These are phyloP conservation scores for Charina bottae DNA, from an alignment of 2,113 vertebrate genomes.

Conservation along the genomic window DNA sequence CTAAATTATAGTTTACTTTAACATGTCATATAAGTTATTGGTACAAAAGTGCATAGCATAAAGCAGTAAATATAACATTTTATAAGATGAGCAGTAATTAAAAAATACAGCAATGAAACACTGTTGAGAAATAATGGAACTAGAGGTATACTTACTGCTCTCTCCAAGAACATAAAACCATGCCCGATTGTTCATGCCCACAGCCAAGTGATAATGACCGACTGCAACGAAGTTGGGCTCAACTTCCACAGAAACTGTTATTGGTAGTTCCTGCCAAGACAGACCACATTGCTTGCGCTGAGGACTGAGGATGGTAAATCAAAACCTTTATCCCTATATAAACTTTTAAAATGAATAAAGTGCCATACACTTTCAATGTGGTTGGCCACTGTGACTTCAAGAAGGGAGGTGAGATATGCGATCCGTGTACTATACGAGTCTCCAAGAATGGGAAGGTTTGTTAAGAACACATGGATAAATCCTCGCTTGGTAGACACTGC, in stretches of 20 bases:
- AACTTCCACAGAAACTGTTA: constrained; percentile 89
- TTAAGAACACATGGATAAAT: constrained; percentile 91
- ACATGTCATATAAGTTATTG: neutral
- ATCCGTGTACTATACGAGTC: constrained; percentile 86
- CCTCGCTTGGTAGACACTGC: constrained; percentile 90
- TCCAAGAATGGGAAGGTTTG: constrained; percentile 93
- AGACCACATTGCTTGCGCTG: constrained; percentile 19
- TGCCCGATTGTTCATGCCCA: constrained; percentile 97
- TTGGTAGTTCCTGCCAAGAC: constrained; percentile 79
- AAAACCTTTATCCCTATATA: constrained; percentile 30
- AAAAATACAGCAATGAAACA: neutral
- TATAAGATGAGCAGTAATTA: neutral
- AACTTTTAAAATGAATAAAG: constrained; percentile 48
- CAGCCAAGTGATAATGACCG: constrained; percentile 91
- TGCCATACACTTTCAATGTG: constrained; percentile 87
- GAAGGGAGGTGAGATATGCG: constrained; percentile 93
- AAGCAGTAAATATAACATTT: constrained; percentile 14
- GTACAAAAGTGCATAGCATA: neutral
- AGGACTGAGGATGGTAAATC: neutral
- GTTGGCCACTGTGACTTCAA: constrained; percentile 93
- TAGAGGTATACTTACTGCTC: constrained; percentile 74
- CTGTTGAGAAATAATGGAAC: constrained; percentile 35
- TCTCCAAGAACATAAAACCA: constrained; percentile 94
- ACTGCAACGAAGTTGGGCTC: constrained; percentile 93
- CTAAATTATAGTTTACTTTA: neutral